A percentile compares a stretch with the other conserved stretches of the same genome.
Evolutionary conservation across 2,113 vertebrate species (phyloP).

Genomic region (Okapia johnstoni): DNA sequence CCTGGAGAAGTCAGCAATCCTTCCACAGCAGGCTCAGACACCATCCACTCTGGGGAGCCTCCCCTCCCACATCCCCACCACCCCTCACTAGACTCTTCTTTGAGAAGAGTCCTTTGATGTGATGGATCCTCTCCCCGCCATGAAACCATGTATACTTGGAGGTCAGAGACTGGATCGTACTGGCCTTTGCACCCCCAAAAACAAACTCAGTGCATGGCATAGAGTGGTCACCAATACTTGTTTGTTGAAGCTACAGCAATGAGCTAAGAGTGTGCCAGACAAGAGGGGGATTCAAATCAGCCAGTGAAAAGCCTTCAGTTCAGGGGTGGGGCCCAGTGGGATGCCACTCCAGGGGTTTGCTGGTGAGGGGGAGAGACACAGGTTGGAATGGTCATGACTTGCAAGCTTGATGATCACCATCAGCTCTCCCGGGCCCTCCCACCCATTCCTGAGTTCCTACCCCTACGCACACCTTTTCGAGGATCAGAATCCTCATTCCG

Average conservation of each 20-base stretch:
- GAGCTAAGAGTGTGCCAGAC: neutral
- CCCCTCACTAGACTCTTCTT: neutral
- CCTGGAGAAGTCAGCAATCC: neutral
- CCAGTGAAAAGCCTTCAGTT: neutral
- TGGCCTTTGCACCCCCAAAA: neutral
- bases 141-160: neutral
- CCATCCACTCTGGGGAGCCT: neutral
- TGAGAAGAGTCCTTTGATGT: neutral
- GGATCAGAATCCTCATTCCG: rapidly evolving
- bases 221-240: neutral
- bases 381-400: no score
- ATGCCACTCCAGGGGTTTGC: no score
- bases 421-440: neutral
- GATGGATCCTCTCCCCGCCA: neutral
- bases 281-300: neutral
- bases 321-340: neutral
- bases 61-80: neutral
- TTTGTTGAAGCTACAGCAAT: neutral
- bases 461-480: rapidly evolving
- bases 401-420: neutral
- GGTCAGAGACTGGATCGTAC: neutral
- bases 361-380: neutral
- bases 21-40: neutral
- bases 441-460: neutral
- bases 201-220: neutral